Percentiles rank a stretch among this genome's conserved stretches.
Evolutionary conservation across 1,140 invertebrate species (phyloP).

Genomic region (Parapsyche elsis): DNA sequence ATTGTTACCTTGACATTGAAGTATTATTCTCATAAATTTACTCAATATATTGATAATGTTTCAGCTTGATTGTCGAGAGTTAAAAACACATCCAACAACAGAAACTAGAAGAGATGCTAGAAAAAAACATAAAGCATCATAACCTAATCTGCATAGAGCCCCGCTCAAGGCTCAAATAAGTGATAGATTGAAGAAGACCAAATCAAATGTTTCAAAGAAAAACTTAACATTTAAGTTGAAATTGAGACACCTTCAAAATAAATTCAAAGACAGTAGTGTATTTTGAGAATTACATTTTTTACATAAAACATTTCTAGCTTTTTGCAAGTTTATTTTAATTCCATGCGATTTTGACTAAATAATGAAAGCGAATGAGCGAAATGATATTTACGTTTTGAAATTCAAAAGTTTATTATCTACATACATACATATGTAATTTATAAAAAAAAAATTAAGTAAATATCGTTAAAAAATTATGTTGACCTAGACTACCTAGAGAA

Average conservation of each 20-base stretch:
- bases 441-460: too few relatives aligned
- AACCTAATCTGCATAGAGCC: slow-evolving; percentile 57
- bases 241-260: slow-evolving; percentile 32
- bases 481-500: background rate
- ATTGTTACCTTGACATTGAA: slow-evolving; percentile 56
- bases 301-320: background rate
- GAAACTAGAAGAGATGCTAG: slow-evolving; percentile 68
- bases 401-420: background rate
- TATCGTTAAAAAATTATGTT: too few relatives aligned
- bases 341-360: background rate
- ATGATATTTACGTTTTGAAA: background rate
- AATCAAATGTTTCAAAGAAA: slow-evolving; percentile 40
- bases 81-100: slow-evolving; percentile 66
- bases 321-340: background rate
- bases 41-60: slow-evolving; percentile 35
- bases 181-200: slow-evolving; percentile 42
- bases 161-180: slow-evolving; percentile 18
- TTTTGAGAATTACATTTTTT: slow-evolving; percentile 5
- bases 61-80: slow-evolving; percentile 69
- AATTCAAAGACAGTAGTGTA: slow-evolving; percentile 21
- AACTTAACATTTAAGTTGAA: slow-evolving; percentile 47
- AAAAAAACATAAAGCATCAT: slow-evolving; percentile 71
- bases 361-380: background rate
- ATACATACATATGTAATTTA: too few relatives aligned
- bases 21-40: slow-evolving; percentile 19